Evolutionary conservation across 2,888 invertebrate genomes (phyloP).

Genomic region (Taphrorychus bicolor): DNA sequence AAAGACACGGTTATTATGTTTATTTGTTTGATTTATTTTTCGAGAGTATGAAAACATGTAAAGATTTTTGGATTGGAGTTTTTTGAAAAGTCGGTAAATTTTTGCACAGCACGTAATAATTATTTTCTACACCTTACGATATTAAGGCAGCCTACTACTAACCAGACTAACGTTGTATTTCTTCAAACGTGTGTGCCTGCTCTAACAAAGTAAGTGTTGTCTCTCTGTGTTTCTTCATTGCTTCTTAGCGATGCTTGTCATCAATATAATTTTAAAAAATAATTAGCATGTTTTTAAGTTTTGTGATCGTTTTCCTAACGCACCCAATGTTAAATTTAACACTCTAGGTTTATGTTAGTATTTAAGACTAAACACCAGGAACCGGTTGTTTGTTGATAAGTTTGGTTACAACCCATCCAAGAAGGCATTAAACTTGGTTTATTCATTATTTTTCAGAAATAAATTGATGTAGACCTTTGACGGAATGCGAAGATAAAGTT

Average conservation of each 20-base stretch:
- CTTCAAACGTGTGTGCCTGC: constrained; percentile 31
- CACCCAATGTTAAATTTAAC: not conserved
- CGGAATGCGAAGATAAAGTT: no score
- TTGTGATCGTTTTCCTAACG: not conserved
- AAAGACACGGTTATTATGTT: constrained; percentile 43
- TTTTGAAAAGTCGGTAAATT: not conserved
- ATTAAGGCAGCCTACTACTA: constrained; percentile 20
- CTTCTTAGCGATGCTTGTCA: constrained; percentile 40
- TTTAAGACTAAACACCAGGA: no score
- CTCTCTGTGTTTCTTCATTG: constrained; percentile 22
- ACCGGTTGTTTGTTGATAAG: no score
- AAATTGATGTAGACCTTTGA: no score
- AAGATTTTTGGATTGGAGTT: not conserved
- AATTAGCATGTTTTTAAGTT: not conserved
- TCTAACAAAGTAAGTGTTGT: constrained; percentile 43
- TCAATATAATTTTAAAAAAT: not conserved
- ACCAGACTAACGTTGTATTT: constrained; percentile 24
- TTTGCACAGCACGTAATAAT: not conserved
- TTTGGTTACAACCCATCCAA: no score
- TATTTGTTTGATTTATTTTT: constrained; percentile 14
- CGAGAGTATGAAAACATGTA: not conserved
- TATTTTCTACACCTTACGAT: not conserved
- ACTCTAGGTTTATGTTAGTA: no score
- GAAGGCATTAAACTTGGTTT: no score
- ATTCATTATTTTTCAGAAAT: no score